A percentile compares a stretch with the other conserved stretches of the same genome.
These are phyloP conservation scores for Callimico goeldii DNA, from an alignment of 2,797 vertebrate species.

Conservation along the genomic window DNA sequence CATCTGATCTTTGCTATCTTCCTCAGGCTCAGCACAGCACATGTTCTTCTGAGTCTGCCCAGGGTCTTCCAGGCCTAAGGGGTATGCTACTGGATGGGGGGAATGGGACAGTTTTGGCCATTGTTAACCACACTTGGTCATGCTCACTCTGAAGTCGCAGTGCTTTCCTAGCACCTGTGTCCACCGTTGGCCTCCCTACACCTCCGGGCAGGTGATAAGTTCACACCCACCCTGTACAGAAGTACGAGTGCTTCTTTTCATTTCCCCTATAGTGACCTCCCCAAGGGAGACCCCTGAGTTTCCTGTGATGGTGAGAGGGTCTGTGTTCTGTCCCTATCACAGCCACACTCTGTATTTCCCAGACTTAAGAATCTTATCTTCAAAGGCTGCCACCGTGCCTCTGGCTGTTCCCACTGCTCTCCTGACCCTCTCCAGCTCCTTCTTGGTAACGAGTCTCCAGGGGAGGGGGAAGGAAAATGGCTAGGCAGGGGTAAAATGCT, in stretches of 20 bases:
- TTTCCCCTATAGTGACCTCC: background rate
- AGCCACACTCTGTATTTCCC: background rate
- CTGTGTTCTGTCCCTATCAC: background rate
- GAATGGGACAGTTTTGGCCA: background rate
- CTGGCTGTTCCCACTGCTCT: background rate
- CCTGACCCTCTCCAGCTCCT: background rate
- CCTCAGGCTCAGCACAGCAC: background rate
- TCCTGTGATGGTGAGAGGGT: background rate
- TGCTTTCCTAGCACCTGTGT: too few relatives aligned
- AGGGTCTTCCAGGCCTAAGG: background rate
- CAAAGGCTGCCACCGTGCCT: background rate
- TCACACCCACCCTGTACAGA: background rate
- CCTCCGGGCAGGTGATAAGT: background rate
- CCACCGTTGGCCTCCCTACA: background rate
- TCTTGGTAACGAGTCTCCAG: background rate
- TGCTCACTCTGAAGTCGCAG: background rate
- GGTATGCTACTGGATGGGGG: background rate
- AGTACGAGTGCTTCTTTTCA: background rate
- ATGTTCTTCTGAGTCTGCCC: rapidly evolving
- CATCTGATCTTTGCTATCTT: background rate
- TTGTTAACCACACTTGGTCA: background rate
- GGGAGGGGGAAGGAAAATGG: background rate
- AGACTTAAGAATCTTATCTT: background rate
- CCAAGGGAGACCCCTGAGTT: background rate
- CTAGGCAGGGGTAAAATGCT: background rate